Evolutionary conservation across 2,113 vertebrate genomes (phyloP), one percentile per base, ranked within the genome.

Genomic region (Campylomormyrus numenius): DNA sequence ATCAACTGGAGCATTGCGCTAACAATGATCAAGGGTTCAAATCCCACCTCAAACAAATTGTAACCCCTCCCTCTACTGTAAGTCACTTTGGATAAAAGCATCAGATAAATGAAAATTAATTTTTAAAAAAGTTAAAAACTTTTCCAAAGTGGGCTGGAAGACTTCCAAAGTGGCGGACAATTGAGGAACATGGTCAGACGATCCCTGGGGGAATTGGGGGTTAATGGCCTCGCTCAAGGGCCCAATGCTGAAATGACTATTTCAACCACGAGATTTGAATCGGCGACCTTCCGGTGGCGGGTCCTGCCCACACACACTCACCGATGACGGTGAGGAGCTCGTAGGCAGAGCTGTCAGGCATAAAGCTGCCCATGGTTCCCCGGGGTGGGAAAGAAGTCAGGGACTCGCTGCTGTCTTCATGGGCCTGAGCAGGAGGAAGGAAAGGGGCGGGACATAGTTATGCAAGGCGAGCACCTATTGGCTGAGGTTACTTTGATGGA

Each of bases 401-500:
- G 90, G 97, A 98, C 94, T 98, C 98, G 91, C 94, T 95, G 94
- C 98, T 98, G 52, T 97, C 97, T 93, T 99, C 98, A 99, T 99
- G 96, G 95, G 96, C 94, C 98, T 99, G 93, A 35, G 58, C 56
- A 70, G 89, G 35, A 92, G 91, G 58, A 45, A 85, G 31, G 80
- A 15, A 11, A 45, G 49, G 46, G 80, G 7, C 46, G 87, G 80
- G 17, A 89, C n/a, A 46, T 17, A 89, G 88, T 15, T 31, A 42
- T 35, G 27, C 7, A 15, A 11, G 52, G 52, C 42, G 42, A 46
- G 24, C 7, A 66, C 50, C 74, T 49, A 42, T 21, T 88, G 87
- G 27, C 50, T 49, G 39, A 56, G 46, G 66, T 48, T 39, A 35
- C 31, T 88, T 70, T 66, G 66, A 0, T 52, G 42, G 62, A 31